A percentile compares a stretch with the other conserved stretches of the same genome.
These are phyloP conservation scores for Junonia oenone DNA, from an alignment of 2,888 invertebrate genomes.

Conservation along the genomic window DNA sequence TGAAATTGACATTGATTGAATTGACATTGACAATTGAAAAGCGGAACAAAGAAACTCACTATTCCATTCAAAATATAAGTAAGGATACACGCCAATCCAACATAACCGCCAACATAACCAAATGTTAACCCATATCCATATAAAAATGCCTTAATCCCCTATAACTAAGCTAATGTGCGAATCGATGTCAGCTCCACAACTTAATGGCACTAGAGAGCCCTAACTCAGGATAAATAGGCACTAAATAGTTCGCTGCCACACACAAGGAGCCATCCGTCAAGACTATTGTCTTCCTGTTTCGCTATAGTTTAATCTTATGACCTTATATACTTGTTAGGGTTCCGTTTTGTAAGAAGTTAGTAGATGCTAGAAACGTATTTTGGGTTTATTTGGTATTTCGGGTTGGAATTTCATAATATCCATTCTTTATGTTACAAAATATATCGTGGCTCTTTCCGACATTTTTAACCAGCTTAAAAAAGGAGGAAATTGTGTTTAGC, in stretches of 20 bases:
- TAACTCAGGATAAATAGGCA: conserved; percentile 18
- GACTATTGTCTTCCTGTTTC: conserved; percentile 3
- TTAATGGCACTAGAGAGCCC: conserved; percentile 7
- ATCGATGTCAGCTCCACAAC: not conserved
- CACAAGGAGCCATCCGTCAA: conserved; percentile 15
- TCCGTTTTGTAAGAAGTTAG: not conserved
- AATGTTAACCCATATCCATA: not conserved
- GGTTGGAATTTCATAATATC: too few relatives aligned
- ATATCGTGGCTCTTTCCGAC: too few relatives aligned
- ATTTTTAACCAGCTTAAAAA: too few relatives aligned
- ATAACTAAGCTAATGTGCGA: not conserved
- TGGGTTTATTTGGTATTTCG: not conserved
- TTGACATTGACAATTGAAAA: too few relatives aligned
- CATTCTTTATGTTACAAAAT: too few relatives aligned
- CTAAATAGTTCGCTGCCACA: conserved; percentile 20
- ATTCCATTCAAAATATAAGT: too few relatives aligned
- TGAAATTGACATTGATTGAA: too few relatives aligned
- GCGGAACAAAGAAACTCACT: too few relatives aligned
- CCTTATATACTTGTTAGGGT: not conserved
- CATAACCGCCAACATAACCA: too few relatives aligned
- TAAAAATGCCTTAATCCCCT: not conserved
- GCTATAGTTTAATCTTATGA: not conserved
- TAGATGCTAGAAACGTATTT: too few relatives aligned
- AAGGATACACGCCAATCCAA: too few relatives aligned
- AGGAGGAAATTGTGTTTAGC: too few relatives aligned